These are phyloP conservation scores for Tinea semifulvella DNA, from an alignment of 2,888 invertebrate genomes.

Conservation along the genomic window DNA sequence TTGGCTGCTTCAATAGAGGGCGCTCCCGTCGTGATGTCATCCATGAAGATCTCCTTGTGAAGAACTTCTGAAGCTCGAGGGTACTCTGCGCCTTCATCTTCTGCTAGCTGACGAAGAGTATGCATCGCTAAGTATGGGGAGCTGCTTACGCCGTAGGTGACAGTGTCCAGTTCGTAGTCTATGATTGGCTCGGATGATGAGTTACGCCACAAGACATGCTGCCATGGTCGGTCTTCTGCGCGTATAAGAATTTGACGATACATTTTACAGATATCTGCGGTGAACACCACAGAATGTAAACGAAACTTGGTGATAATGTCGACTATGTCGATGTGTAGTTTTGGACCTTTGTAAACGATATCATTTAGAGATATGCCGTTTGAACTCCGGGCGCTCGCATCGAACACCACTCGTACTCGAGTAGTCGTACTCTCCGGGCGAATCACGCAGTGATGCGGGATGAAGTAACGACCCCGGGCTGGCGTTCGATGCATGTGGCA, in stretches of 20 bases:
- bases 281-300: slow-evolving; percentile 3
- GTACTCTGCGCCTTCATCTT: not conserved
- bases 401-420: slow-evolving; percentile 16
- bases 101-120: slow-evolving; percentile 13
- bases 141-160: too few species aligned
- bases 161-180: slow-evolving; percentile 13
- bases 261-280: slow-evolving; percentile 14
- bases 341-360: too few species aligned
- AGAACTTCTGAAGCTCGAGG: slow-evolving; percentile 3
- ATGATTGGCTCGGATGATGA: slow-evolving; percentile 1
- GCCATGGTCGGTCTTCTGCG: slow-evolving; percentile 6
- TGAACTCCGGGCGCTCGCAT: slow-evolving; percentile 13
- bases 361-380: too few species aligned
- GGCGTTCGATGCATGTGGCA: slow-evolving; percentile 15
- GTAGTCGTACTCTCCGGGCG: slow-evolving; percentile 13
- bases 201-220: slow-evolving; percentile 14
- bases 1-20: slow-evolving; percentile 4
- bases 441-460: slow-evolving; percentile 16
- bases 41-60: slow-evolving; percentile 7
- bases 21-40: slow-evolving; percentile 6
- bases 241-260: slow-evolving; percentile 12
- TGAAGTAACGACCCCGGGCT: not conserved
- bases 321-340: too few species aligned
- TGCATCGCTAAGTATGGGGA: slow-evolving; percentile 14
- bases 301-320: too few species aligned